Evolutionary conservation across 2,797 vertebrate species (phyloP), one percentile per base, ranked within the genome.

Genomic region (Alectoris magna): DNA sequence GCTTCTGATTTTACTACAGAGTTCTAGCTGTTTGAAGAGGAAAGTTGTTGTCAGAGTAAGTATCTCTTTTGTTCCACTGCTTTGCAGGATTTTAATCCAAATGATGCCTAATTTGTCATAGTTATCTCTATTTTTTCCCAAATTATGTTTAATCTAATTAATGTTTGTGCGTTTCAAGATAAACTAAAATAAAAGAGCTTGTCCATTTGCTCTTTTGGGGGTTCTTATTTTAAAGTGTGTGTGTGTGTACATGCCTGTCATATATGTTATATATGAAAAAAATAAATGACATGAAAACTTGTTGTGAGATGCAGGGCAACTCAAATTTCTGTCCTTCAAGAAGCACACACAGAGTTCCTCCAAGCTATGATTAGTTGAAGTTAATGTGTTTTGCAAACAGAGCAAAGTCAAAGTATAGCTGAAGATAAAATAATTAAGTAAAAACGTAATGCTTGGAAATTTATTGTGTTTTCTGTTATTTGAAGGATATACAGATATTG

Each of bases 1-100:
- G 9, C 19, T 67, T 91, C 36, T 89, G 67, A 4, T 29, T 93
- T 56, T 16, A 56, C 90, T 81, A 67, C 88, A 97, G 97, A 77
- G 84, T 59, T 95, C 96, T 75, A 92, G 92, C 27, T 97, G 97
- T 82, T 53, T 31, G 77, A 94, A 93, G 14, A 97, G 63, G 85
- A 97, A 95, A 67, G 67, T 90, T 68, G 60, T 91, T 84, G 77
- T 87, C 51, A 53, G 94, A 63, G 97, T 97, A 96, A 96, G 96
- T 93, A 76, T 19, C 7, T 6, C 7, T 11, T 41, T 53, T 41
- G 62, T 91, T 66, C 69, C 3, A 26, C 43, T 55, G 7, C 11
- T 67, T 56, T 56, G 11, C 48, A 66, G 46, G 62, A 71, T 78
- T 88, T 90, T 78, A 78, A 12, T 41, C 22, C 29, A 60, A 81